A percentile compares a stretch with the other conserved stretches of the same genome.
phyloP scores from a whole-genome alignment of 2,888 invertebrate species.

The Elegia similella region DNA sequence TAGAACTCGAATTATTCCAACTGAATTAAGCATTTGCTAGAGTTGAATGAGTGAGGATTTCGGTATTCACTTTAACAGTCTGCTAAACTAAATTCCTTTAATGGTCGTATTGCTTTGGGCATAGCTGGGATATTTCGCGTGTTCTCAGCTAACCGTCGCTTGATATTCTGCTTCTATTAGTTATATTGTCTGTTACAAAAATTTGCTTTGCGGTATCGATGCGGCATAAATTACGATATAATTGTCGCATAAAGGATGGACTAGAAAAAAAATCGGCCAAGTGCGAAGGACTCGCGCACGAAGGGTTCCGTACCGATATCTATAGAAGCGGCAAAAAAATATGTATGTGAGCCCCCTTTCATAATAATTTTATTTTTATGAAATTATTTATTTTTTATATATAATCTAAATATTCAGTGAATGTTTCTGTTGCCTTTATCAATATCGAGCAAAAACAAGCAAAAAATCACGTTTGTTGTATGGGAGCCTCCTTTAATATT shows the following conservation, averaged over 20 bases:
- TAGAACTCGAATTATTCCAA: constrained; percentile 77
- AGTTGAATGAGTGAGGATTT: constrained; percentile 71
- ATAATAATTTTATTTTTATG: no score
- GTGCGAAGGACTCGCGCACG: no score
- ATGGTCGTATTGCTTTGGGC: constrained; percentile 54
- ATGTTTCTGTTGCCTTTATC: no score
- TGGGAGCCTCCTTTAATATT: no score
- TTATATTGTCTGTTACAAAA: neutral
- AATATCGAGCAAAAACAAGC: no score
- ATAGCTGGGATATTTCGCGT: constrained; percentile 54
- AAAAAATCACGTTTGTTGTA: no score
- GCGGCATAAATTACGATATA: neutral
- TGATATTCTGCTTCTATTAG: constrained; percentile 3
- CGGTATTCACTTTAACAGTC: constrained; percentile 65
- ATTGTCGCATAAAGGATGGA: neutral
- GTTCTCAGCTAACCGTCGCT: constrained; percentile 33
- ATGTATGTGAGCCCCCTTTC: no score
- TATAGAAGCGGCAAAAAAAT: no score
- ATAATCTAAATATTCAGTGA: no score
- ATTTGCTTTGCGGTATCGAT: neutral
- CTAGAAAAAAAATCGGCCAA: neutral
- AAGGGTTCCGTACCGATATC: no score
- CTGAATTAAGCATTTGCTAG: constrained; percentile 73
- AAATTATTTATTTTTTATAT: no score
- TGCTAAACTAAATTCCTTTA: constrained; percentile 68